Evolutionary conservation across 2,888 invertebrate species (phyloP).

Genomic region (Cheilosia vulpina): DNA sequence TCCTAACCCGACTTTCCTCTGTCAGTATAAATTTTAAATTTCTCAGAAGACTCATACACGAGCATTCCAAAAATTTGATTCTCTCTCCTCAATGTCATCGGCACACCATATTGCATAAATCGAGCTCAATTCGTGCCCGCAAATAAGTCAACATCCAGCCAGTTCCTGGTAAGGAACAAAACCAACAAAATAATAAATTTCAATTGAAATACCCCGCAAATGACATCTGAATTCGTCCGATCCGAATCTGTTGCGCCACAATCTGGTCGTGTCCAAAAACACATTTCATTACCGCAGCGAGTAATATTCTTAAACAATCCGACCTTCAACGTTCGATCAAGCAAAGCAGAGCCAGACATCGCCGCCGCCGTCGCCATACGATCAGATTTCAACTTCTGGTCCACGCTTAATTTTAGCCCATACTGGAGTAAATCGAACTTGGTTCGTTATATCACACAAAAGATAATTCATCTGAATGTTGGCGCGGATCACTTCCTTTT

Average conservation of each 20-base stretch:
- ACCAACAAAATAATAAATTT: slow-evolving; percentile 58
- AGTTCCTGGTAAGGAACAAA: slow-evolving; percentile 34
- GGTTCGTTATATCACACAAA: slow-evolving; percentile 11
- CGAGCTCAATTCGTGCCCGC: slow-evolving; percentile 31
- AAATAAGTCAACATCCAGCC: slow-evolving; percentile 11
- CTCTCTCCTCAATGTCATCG: slow-evolving; percentile 11
- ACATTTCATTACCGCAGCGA: slow-evolving; percentile 2
- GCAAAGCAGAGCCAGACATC: not conserved
- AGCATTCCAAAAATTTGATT: not conserved
- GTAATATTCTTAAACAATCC: slow-evolving; percentile 58
- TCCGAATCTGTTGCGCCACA: slow-evolving; percentile 14
- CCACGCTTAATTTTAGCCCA: slow-evolving; percentile 20
- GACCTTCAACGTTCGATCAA: slow-evolving; percentile 66
- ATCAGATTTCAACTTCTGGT: slow-evolving; percentile 60
- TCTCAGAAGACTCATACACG: not conserved
- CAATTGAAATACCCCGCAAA: slow-evolving; percentile 61
- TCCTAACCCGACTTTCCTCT: no score
- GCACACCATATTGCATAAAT: slow-evolving; percentile 25
- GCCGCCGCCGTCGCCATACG: slow-evolving; percentile 5
- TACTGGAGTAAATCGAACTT: not conserved
- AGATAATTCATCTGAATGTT: slow-evolving; percentile 49
- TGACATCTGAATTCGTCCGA: slow-evolving; percentile 57
- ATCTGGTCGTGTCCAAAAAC: slow-evolving; percentile 19
- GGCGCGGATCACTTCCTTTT: slow-evolving; percentile 10
- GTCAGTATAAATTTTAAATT: no score